These are phyloP conservation scores for Chondrosia reniformis DNA, from an alignment of 37 sponge, comb jelly and placozoan species.

Conservation along the genomic window DNA sequence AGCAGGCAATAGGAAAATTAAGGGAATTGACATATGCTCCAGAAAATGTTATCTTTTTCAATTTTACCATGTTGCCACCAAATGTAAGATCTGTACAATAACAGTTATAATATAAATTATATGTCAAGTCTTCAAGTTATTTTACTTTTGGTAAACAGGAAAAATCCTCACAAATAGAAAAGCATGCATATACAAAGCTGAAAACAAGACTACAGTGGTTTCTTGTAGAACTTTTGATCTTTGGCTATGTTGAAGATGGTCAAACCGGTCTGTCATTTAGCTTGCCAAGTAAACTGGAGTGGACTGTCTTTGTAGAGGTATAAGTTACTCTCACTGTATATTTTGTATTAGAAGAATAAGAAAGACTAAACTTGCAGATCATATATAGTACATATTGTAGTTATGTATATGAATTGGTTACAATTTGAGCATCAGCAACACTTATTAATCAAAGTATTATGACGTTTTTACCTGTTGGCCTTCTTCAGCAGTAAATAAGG, in stretches of 20 bases:
- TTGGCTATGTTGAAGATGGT: constrained; percentile 75
- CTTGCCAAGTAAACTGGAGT: constrained; percentile 54
- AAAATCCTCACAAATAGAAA: constrained; percentile 43
- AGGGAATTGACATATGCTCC: too few relatives aligned
- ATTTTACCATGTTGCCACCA: constrained; percentile 74
- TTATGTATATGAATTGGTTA: too few relatives aligned
- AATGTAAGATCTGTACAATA: constrained; percentile 36
- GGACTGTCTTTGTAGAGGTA: constrained; percentile 79
- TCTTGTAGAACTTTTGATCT: constrained; percentile 73
- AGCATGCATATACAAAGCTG: constrained; percentile 37
- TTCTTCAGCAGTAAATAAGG: too few relatives aligned
- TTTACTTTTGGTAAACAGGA: constrained; percentile 18
- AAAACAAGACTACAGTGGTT: constrained; percentile 80
- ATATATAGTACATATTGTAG: too few relatives aligned
- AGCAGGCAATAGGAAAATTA: too few relatives aligned
- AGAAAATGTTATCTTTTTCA: constrained; percentile 70
- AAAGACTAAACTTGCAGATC: too few relatives aligned
- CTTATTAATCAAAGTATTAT: too few relatives aligned
- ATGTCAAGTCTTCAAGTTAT: not conserved
- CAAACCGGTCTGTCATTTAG: constrained; percentile 63
- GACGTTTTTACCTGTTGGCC: too few relatives aligned
- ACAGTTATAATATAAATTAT: not conserved
- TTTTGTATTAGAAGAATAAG: too few relatives aligned
- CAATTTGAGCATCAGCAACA: too few relatives aligned
- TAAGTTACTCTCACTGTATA: too few relatives aligned